A percentile compares a stretch with the other conserved stretches of the same genome.
phyloP scores from a whole-genome alignment of 2,888 invertebrate genomes.

The Drosophila nigricruria region DNA sequence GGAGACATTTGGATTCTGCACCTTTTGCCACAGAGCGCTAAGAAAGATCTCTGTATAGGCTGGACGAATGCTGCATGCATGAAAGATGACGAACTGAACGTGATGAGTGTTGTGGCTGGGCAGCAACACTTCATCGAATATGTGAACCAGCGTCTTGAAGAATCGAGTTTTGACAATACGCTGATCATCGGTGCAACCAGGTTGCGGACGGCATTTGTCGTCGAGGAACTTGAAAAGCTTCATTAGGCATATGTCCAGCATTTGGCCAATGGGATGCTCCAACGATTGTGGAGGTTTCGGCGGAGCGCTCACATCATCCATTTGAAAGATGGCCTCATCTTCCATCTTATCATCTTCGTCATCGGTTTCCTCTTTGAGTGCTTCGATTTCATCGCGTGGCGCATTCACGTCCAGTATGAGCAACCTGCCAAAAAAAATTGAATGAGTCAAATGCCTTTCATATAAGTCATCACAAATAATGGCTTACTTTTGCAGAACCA shows the following conservation, averaged over 20 bases:
- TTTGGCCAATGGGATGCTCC: slow-evolving; percentile 88
- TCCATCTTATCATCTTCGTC: slow-evolving; percentile 82
- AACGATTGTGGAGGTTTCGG: slow-evolving; percentile 70
- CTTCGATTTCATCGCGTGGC: slow-evolving; percentile 87
- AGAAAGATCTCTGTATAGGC: slow-evolving; percentile 88
- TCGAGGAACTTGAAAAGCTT: slow-evolving; percentile 89
- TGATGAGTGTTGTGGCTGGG: slow-evolving; percentile 93
- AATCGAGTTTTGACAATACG: slow-evolving; percentile 86
- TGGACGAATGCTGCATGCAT: slow-evolving; percentile 89
- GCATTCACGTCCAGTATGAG: slow-evolving; percentile 91
- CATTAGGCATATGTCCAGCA: slow-evolving; percentile 92
- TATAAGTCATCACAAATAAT: slow-evolving; percentile 3
- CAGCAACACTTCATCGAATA: slow-evolving; percentile 93
- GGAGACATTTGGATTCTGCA: slow-evolving; percentile 88
- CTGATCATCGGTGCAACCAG: slow-evolving; percentile 71
- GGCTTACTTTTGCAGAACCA: slow-evolving; percentile 92
- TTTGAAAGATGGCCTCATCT: slow-evolving; percentile 81
- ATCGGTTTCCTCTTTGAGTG: slow-evolving; percentile 85
- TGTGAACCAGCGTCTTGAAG: slow-evolving; percentile 87
- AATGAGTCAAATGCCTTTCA: background rate
- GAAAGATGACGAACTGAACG: slow-evolving; percentile 92
- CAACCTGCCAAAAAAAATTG: slow-evolving; percentile 86
- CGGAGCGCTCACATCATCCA: slow-evolving; percentile 63
- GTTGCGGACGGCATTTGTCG: slow-evolving; percentile 58
- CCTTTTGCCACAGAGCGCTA: slow-evolving; percentile 90